A percentile compares a stretch with the other conserved stretches of the same genome.
Evolutionary conservation across 2,888 invertebrate species (phyloP).

Genomic region (Diplazon laetatorius): DNA sequence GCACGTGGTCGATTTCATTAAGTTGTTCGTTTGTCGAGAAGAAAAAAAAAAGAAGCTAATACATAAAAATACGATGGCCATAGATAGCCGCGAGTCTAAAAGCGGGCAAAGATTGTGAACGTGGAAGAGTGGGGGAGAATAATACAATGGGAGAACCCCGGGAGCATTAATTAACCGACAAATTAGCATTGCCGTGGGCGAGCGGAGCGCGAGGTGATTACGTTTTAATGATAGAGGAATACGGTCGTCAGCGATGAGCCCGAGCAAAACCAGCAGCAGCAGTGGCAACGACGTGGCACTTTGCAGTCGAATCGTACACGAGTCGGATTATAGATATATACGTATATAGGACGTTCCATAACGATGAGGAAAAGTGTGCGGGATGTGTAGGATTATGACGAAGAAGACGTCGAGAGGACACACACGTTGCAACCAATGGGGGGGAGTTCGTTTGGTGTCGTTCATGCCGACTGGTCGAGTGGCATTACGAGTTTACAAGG

Average conservation of each 20-base stretch:
- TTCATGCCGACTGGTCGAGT: no score
- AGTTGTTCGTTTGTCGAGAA: slow-evolving; percentile 15
- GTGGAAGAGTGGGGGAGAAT: slow-evolving; percentile 60
- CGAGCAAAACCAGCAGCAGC: slow-evolving; percentile 25
- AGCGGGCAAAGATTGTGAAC: slow-evolving; percentile 65
- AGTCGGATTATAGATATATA: slow-evolving; percentile 14
- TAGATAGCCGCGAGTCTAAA: slow-evolving; percentile 46
- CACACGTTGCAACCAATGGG: not conserved
- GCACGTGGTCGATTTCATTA: slow-evolving; percentile 13
- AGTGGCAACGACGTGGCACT: slow-evolving; percentile 51
- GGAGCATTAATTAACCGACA: slow-evolving; percentile 80
- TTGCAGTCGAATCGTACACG: slow-evolving; percentile 16
- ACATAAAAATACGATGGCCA: not conserved
- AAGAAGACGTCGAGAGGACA: not conserved
- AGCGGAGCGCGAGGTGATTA: slow-evolving; percentile 76
- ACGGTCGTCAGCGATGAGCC: slow-evolving; percentile 39
- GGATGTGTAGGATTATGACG: no score
- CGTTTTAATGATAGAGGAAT: slow-evolving; percentile 79
- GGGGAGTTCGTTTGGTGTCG: not conserved
- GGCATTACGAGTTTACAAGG: no score
- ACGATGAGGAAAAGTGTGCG: not conserved
- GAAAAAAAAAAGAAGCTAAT: slow-evolving; percentile 8
- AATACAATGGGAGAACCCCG: slow-evolving; percentile 75
- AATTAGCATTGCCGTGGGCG: slow-evolving; percentile 79
- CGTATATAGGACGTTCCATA: no score